Evolutionary conservation across 1,140 invertebrate species (phyloP).

Genomic region (Solenopsis fugax): DNA sequence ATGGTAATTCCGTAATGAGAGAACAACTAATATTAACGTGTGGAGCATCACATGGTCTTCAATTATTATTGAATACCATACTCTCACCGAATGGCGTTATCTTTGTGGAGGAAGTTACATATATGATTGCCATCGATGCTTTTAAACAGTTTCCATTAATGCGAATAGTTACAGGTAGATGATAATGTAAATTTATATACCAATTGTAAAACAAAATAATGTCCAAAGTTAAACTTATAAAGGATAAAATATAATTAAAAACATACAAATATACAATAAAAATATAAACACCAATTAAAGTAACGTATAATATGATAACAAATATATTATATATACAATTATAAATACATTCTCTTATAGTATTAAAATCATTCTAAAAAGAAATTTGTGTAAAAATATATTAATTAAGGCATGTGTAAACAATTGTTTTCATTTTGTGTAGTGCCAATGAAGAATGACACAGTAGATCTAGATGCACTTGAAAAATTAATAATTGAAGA

Average conservation of each 20-base stretch:
- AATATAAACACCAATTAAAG: background rate
- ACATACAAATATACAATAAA: background rate
- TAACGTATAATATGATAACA: too few relatives aligned
- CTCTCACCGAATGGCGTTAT: slow-evolving; percentile 88
- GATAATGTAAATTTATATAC: background rate
- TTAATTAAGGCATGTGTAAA: background rate
- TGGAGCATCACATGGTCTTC: slow-evolving; percentile 89
- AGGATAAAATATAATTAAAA: background rate
- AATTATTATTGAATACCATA: slow-evolving; percentile 87
- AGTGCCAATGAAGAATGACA: slow-evolving; percentile 87
- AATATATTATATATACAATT: too few relatives aligned
- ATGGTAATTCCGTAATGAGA: slow-evolving; percentile 85
- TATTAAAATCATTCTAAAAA: background rate
- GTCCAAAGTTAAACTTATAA: background rate
- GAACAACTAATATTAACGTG: slow-evolving; percentile 89
- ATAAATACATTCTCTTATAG: background rate
- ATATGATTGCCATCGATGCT: slow-evolving; percentile 89
- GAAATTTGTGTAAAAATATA: background rate
- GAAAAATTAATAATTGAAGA: slow-evolving; percentile 82
- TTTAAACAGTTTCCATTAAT: slow-evolving; percentile 88
- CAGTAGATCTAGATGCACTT: slow-evolving; percentile 87
- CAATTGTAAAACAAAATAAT: background rate
- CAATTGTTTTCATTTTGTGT: slow-evolving; percentile 56
- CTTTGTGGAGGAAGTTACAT: slow-evolving; percentile 90
- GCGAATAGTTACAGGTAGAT: slow-evolving; percentile 87